phyloP scores from a whole-genome alignment of 1,140 invertebrate genomes.

The Pseudomyrmex cubaensis region DNA sequence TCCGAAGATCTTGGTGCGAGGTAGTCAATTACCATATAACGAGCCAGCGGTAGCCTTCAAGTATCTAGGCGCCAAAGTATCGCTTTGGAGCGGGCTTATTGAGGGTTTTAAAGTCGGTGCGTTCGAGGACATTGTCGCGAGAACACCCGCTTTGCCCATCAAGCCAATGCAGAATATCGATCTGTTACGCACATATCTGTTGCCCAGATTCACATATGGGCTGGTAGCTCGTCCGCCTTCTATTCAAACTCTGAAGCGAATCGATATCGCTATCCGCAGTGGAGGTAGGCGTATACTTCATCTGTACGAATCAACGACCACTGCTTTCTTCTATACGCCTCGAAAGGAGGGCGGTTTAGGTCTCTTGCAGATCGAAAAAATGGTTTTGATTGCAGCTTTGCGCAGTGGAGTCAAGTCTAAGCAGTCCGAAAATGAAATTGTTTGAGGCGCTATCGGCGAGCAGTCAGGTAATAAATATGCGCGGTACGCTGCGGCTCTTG shows the following conservation, averaged over 20 bases:
- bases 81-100: not conserved
- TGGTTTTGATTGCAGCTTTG: not conserved
- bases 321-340: not conserved
- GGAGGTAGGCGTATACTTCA: not conserved
- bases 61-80: not conserved
- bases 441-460: not conserved
- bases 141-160: not conserved
- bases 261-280: not conserved
- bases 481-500: not conserved
- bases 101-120: not conserved
- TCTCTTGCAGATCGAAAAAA: not conserved
- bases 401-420: not conserved
- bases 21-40: not conserved
- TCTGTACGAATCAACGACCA: not conserved
- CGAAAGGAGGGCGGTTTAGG: not conserved
- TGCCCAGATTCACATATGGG: not conserved
- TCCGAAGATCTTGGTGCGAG: not conserved
- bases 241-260: not conserved
- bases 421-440: not conserved
- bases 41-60: not conserved
- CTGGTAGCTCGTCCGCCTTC: not conserved
- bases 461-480: not conserved
- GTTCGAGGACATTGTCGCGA: not conserved
- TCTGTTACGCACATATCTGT: not conserved
- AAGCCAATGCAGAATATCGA: constrained; percentile 19